Conservation (phyloP, 2,113 vertebrate species). For the Ranitomeya imitator region DNA sequence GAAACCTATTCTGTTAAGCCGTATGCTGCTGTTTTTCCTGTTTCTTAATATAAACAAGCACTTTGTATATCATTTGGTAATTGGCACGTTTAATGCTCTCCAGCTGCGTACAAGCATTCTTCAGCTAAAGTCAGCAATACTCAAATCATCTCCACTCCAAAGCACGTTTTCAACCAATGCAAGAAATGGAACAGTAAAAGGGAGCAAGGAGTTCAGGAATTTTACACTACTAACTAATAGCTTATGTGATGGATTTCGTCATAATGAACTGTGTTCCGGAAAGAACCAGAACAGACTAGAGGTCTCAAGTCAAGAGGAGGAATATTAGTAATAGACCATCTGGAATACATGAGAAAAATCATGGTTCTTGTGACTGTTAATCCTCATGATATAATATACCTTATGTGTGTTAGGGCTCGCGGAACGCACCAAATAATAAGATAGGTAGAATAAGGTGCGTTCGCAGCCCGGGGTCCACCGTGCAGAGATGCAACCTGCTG, state of each 20-base stretch:
- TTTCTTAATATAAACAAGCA: slow-evolving; percentile 27
- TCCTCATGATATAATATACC: not conserved
- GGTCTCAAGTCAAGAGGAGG: not conserved
- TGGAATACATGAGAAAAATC: not conserved
- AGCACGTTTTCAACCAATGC: not conserved
- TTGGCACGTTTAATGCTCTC: not conserved
- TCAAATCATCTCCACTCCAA: not conserved
- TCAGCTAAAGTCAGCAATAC: slow-evolving; percentile 22
- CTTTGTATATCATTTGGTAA: slow-evolving; percentile 42
- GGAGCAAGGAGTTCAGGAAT: slow-evolving; percentile 9
- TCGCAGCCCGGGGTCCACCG: too few relatives aligned
- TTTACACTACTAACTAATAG: slow-evolving; percentile 1
- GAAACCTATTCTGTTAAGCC: not conserved
- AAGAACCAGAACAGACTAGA: not conserved
- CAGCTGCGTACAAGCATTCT: slow-evolving; percentile 30
- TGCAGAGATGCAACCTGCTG: too few relatives aligned
- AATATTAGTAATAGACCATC: not conserved
- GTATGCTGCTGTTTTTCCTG: not conserved
- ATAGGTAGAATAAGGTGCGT: too few relatives aligned
- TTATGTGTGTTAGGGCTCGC: too few relatives aligned
- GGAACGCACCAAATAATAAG: too few relatives aligned
- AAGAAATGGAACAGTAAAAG: not conserved
- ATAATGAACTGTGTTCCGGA: not conserved
- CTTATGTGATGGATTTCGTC: slow-evolving; percentile 21
- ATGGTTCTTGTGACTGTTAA: not conserved